A percentile compares a stretch with the other conserved stretches of the same genome.
These are phyloP conservation scores for Gavia stellata DNA, from an alignment of 2,113 vertebrate genomes.

Conservation along the genomic window DNA sequence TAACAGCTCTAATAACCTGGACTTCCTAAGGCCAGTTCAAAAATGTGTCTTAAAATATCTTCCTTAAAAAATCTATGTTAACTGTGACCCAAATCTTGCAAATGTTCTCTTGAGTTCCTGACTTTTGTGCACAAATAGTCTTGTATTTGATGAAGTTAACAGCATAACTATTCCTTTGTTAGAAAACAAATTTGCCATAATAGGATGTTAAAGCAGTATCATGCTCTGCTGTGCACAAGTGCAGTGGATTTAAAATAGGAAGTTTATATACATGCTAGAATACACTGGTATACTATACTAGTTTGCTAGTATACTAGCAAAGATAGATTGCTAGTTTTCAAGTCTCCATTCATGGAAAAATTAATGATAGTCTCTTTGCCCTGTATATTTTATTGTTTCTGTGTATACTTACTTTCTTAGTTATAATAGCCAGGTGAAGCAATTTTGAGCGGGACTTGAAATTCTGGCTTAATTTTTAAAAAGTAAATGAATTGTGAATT, in stretches of 20 bases:
- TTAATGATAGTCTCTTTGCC: not conserved
- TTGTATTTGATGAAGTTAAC: not conserved
- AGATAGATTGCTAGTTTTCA: not conserved
- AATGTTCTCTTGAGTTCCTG: not conserved
- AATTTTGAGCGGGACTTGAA: not conserved
- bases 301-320: not conserved
- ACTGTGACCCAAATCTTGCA: not conserved
- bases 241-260: not conserved
- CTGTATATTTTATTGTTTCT: not conserved
- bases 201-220: not conserved
- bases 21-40: conserved; percentile 52
- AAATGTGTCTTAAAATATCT: not conserved
- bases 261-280: not conserved
- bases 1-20: not conserved
- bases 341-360: not conserved
- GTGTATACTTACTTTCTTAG: not conserved
- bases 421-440: not conserved
- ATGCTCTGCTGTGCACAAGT: not conserved
- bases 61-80: not conserved
- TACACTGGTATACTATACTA: too few species aligned
- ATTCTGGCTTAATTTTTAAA: not conserved
- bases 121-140: not conserved
- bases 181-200: not conserved
- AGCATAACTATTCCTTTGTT: not conserved
- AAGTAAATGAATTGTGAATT: not conserved